Conservation (phyloP, 2,888 invertebrate genomes). For the Dicycla oo region DNA sequence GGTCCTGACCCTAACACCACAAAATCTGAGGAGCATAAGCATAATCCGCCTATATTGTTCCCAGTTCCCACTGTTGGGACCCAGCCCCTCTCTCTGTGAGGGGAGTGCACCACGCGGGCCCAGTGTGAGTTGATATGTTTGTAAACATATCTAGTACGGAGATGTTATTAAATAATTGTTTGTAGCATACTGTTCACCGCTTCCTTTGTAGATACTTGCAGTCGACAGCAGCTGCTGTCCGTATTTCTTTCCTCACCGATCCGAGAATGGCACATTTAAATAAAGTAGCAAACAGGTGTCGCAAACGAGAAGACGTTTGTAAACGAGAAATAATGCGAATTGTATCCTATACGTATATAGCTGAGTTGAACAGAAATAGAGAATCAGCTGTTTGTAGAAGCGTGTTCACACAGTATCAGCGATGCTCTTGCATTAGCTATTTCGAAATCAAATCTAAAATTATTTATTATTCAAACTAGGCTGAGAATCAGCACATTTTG, state of each 20-base stretch:
- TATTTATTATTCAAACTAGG: too few relatives aligned
- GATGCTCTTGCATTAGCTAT: neutral
- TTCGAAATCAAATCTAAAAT: too few relatives aligned
- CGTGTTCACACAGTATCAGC: neutral
- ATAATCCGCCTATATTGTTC: neutral
- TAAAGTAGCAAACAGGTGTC: slow-evolving; percentile 49
- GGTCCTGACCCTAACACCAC: neutral
- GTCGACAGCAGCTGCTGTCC: slow-evolving; percentile 21
- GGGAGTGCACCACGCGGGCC: neutral
- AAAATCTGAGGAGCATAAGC: neutral
- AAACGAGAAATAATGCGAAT: slow-evolving; percentile 27
- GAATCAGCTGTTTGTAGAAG: neutral
- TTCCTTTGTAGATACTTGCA: slow-evolving; percentile 20
- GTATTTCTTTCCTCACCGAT: slow-evolving; percentile 29
- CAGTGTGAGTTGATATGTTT: neutral
- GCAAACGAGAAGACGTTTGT: slow-evolving; percentile 29
- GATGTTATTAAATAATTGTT: slow-evolving; percentile 1
- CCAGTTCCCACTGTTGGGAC: neutral
- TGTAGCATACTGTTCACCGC: neutral
- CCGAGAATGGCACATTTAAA: slow-evolving; percentile 41
- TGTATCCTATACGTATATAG: neutral
- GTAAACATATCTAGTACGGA: neutral
- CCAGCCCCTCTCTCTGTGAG: neutral
- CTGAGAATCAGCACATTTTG: too few relatives aligned
- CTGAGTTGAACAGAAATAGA: slow-evolving; percentile 1